A percentile compares a stretch with the other conserved stretches of the same genome.
phyloP scores from a whole-genome alignment of 2,113 vertebrate genomes.

The Zingel zingel region DNA sequence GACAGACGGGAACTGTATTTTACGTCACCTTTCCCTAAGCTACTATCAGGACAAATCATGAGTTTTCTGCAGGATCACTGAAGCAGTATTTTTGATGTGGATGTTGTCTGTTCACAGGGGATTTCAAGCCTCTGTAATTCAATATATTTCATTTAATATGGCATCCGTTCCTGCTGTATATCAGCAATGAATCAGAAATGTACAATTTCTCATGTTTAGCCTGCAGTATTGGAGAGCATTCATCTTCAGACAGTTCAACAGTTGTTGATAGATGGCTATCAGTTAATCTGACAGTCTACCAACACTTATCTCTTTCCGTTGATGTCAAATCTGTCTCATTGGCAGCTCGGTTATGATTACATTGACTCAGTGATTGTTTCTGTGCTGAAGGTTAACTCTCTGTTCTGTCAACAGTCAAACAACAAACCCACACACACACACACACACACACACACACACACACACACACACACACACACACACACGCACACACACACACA shows the following conservation, averaged over 20 bases:
- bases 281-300: conserved; percentile 39
- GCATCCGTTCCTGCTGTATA: neutral
- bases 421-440: neutral
- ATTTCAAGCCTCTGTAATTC: neutral
- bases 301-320: conserved; percentile 25
- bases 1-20: neutral
- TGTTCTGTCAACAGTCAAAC: conserved; percentile 53
- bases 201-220: neutral
- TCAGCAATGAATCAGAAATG: neutral
- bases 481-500: neutral
- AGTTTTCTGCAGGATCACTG: neutral
- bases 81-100: conserved; percentile 2
- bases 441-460: neutral
- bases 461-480: neutral
- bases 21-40: neutral
- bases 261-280: conserved; percentile 55
- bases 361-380: conserved; percentile 52
- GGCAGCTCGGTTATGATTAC: conserved; percentile 36
- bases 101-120: neutral
- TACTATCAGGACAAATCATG: neutral
- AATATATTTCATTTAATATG: conserved; percentile 8
- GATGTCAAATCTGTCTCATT: conserved; percentile 39
- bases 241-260: conserved; percentile 14
- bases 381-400: conserved; percentile 52
- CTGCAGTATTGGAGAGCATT: conserved; percentile 9